Percentiles rank a stretch among this genome's conserved stretches.
These are phyloP conservation scores for Ceratothoa steindachneri DNA, from an alignment of 2,888 invertebrate genomes.

Conservation along the genomic window DNA sequence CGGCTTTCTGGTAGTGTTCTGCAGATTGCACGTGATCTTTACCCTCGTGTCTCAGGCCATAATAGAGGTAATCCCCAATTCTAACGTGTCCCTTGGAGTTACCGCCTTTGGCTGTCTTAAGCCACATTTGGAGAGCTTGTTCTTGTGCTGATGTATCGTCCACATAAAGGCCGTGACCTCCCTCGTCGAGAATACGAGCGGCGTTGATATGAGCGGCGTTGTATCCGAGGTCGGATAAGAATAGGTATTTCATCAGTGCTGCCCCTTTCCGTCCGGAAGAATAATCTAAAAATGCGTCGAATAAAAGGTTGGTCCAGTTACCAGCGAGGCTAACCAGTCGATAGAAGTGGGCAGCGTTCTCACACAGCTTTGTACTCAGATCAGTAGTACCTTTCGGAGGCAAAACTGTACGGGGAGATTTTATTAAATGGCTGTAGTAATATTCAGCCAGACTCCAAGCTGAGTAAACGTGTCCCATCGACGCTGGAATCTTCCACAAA, in stretches of 20 bases:
- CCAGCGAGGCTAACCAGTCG: conserved; percentile 26
- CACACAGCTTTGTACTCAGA: conserved; percentile 12
- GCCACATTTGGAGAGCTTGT: conserved; percentile 22
- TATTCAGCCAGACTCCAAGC: conserved; percentile 31
- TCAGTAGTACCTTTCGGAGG: conserved; percentile 7
- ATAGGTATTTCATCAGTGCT: conserved; percentile 31
- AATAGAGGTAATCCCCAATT: conserved; percentile 32
- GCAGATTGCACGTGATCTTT: conserved; percentile 9
- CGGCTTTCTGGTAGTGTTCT: conserved; percentile 20
- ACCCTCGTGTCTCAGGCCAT: conserved; percentile 17
- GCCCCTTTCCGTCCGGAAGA: conserved; percentile 2
- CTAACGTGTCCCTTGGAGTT: conserved; percentile 16
- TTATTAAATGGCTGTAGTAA: conserved; percentile 10
- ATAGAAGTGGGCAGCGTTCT: conserved; percentile 20
- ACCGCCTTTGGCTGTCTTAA: conserved; percentile 22
- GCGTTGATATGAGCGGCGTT: conserved; percentile 31
- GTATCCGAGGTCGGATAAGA: conserved; percentile 40
- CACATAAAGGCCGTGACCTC: conserved; percentile 1
- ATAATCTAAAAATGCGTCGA: conserved; percentile 26
- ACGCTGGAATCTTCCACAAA: conserved; percentile 32
- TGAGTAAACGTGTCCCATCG: conserved; percentile 28
- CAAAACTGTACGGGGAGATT: background rate
- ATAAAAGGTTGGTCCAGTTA: conserved; percentile 21
- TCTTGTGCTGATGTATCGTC: background rate
- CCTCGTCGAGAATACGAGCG: conserved; percentile 21